Evolutionary conservation across 2,113 vertebrate genomes (phyloP).

Genomic region (Sinosuthora webbiana): DNA sequence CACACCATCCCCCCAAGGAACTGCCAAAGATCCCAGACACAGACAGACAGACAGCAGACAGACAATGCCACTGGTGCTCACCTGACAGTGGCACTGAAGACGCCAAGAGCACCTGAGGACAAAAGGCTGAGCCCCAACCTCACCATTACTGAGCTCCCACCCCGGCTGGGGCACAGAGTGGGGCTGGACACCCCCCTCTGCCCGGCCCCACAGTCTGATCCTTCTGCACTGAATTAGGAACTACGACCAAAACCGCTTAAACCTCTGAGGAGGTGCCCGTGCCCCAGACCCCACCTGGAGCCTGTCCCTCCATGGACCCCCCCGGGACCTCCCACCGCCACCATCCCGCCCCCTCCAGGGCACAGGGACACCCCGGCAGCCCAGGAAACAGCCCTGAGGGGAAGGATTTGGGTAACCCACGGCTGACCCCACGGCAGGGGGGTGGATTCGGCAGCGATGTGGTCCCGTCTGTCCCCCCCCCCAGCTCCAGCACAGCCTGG

Average conservation of each 20-base stretch:
- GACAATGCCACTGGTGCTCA: background rate
- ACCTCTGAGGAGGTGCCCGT: background rate
- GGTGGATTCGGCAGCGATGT: fast-evolving
- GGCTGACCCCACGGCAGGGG: fast-evolving
- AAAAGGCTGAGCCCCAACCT: background rate
- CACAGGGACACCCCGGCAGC: background rate
- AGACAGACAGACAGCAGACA: background rate
- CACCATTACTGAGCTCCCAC: background rate
- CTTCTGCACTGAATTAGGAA: background rate
- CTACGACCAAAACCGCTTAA: fast-evolving
- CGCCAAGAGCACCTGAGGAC: background rate
- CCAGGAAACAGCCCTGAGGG: background rate
- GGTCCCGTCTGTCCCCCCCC: background rate
- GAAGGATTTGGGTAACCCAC: background rate
- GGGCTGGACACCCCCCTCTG: background rate
- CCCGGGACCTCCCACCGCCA: too few relatives aligned
- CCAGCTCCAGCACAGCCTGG: background rate
- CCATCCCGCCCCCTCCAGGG: fast-evolving
- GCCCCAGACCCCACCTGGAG: background rate
- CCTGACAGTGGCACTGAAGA: background rate
- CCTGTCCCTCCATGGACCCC: background rate
- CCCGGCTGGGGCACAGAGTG: too few relatives aligned
- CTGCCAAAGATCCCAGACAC: background rate
- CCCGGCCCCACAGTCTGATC: background rate
- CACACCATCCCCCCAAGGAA: background rate